Evolutionary conservation across 2,113 vertebrate genomes (phyloP).

Genomic region (Chroicocephalus ridibundus): DNA sequence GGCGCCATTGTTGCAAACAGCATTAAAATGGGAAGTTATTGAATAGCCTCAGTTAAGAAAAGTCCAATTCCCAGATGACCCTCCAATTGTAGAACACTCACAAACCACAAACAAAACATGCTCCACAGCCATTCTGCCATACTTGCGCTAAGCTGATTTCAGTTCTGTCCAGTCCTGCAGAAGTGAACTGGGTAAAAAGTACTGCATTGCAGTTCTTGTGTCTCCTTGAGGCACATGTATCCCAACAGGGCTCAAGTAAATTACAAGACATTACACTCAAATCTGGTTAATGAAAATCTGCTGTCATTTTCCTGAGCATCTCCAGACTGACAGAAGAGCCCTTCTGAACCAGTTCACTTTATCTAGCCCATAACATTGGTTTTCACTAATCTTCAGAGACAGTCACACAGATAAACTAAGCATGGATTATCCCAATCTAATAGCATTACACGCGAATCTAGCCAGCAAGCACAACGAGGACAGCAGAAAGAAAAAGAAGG

Average conservation of each 20-base stretch:
- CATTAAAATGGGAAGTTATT: background rate
- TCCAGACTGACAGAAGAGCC: slow-evolving; percentile 20
- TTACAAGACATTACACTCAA: background rate
- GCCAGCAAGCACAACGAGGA: slow-evolving; percentile 28
- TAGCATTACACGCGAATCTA: slow-evolving; percentile 48
- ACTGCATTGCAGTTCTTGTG: background rate
- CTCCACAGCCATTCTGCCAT: background rate
- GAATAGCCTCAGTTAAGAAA: background rate
- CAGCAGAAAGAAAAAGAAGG: slow-evolving; percentile 46
- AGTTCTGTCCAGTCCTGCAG: background rate
- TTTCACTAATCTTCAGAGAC: slow-evolving; percentile 65
- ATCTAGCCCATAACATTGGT: slow-evolving; percentile 6
- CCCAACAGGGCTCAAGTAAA: background rate
- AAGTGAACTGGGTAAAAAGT: background rate
- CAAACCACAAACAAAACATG: background rate
- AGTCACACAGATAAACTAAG: slow-evolving; percentile 61
- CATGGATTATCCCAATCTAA: slow-evolving; percentile 64
- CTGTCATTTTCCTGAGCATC: slow-evolving; percentile 19
- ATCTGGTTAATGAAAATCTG: slow-evolving; percentile 29
- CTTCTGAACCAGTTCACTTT: slow-evolving; percentile 10
- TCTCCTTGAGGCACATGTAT: background rate
- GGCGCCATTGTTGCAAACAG: background rate
- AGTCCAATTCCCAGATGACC: background rate
- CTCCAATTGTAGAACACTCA: background rate
- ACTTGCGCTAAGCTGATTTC: background rate